phyloP scores from a whole-genome alignment of 2,888 invertebrate species.

The Orchesella flavescens region DNA sequence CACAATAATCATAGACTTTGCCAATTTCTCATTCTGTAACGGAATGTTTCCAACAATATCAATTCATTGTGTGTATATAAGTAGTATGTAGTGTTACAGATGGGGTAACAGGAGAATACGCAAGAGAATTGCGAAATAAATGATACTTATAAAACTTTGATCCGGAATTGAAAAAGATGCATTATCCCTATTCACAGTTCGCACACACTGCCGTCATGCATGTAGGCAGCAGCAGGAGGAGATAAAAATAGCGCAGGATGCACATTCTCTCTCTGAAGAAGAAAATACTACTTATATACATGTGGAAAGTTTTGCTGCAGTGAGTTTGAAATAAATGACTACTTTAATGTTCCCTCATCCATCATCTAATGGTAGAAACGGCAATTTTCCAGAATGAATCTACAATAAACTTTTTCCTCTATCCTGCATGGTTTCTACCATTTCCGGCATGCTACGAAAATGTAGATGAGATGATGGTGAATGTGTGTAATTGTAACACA shows the following conservation, averaged over 20 bases:
- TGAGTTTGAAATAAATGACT: conserved; percentile 38
- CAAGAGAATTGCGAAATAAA: conserved; percentile 29
- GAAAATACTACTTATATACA: neutral
- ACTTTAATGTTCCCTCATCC: conserved; percentile 45
- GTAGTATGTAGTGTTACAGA: neutral
- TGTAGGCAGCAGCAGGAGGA: neutral
- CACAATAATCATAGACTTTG: neutral
- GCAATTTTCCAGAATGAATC: conserved; percentile 41
- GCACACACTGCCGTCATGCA: neutral
- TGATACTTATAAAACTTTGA: conserved; percentile 1
- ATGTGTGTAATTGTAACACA: neutral
- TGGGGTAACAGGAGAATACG: conserved; percentile 4
- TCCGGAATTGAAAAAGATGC: conserved; percentile 21
- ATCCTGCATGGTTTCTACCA: neutral
- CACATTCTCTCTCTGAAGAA: neutral
- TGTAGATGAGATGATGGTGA: neutral
- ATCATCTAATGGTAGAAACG: conserved; percentile 43
- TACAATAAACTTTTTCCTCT: conserved; percentile 26
- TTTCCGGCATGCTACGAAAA: no score
- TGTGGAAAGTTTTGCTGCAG: conserved; percentile 20
- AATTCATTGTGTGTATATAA: neutral
- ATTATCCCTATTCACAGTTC: no score
- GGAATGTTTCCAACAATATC: no score
- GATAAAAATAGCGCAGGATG: no score
- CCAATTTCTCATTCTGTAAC: conserved; percentile 20